Conservation (phyloP, 2,797 vertebrate genomes). For the Syndactyla subalaris region DNA sequence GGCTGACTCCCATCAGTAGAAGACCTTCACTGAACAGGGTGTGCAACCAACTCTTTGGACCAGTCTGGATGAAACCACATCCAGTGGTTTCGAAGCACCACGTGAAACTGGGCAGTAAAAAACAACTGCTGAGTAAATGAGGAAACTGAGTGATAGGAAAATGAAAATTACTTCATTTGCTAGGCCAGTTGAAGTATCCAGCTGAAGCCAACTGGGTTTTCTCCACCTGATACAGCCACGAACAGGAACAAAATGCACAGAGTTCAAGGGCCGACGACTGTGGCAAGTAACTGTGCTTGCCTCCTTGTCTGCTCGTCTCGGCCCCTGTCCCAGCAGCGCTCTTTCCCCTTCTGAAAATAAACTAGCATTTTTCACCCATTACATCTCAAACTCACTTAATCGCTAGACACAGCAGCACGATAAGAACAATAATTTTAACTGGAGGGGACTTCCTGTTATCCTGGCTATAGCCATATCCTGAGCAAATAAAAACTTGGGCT, state of each 20-base stretch:
- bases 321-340: not conserved
- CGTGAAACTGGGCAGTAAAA: not conserved
- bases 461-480: slow-evolving; percentile 16
- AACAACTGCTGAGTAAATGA: not conserved
- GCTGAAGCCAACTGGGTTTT: not conserved
- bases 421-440: slow-evolving; percentile 57
- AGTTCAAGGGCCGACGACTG: not conserved
- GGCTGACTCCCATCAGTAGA: not conserved
- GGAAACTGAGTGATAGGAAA: not conserved
- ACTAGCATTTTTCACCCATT: slow-evolving; percentile 15
- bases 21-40: accelerated
- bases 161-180: not conserved
- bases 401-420: not conserved
- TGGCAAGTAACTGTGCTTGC: not conserved
- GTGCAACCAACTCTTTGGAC: not conserved
- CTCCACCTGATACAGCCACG: not conserved
- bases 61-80: not conserved
- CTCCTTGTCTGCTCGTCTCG: not conserved
- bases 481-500: slow-evolving; percentile 12
- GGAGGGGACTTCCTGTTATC: slow-evolving; percentile 55
- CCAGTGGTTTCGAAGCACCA: not conserved
- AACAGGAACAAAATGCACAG: not conserved
- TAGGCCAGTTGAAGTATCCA: not conserved
- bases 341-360: slow-evolving; percentile 18
- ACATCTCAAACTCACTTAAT: not conserved